Evolutionary conservation across 2,797 vertebrate genomes (phyloP).

Genomic region (Etheostoma perlongum): DNA sequence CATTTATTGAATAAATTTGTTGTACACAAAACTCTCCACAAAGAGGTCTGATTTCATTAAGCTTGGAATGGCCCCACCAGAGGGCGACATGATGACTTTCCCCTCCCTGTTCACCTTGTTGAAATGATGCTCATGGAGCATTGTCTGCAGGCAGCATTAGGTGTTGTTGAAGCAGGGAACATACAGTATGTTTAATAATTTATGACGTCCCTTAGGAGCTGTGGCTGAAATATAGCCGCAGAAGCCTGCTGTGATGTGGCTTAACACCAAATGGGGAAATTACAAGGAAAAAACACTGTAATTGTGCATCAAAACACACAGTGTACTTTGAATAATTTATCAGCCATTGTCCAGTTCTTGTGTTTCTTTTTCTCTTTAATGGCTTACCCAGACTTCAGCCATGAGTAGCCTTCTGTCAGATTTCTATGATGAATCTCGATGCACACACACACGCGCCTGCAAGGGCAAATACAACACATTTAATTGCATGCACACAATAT

Average conservation of each 20-base stretch:
- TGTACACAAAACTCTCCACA: neutral
- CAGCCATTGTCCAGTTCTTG: neutral
- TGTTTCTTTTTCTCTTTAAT: slow-evolving; percentile 11
- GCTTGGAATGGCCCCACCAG: slow-evolving; percentile 46
- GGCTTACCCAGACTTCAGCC: neutral
- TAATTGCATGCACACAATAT: neutral
- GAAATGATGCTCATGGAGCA: slow-evolving; percentile 21
- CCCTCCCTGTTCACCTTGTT: slow-evolving; percentile 9
- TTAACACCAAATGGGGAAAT: slow-evolving; percentile 7
- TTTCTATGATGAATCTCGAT: neutral
- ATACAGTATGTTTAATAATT: slow-evolving; percentile 42
- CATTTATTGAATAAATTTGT: neutral
- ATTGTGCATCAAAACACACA: slow-evolving; percentile 27
- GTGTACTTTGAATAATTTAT: slow-evolving; percentile 23
- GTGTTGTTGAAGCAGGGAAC: slow-evolving; percentile 21
- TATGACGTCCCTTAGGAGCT: slow-evolving; percentile 24
- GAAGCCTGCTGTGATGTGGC: slow-evolving; percentile 27
- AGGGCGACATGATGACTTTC: slow-evolving; percentile 44
- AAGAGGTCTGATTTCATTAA: neutral
- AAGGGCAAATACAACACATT: neutral
- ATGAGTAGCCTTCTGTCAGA: neutral
- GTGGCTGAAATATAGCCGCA: slow-evolving; percentile 32
- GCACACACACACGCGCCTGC: neutral
- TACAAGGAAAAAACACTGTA: slow-evolving; percentile 12
- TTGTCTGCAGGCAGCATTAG: slow-evolving; percentile 25